These are phyloP conservation scores for Carlito syrichta DNA, from an alignment of 2,113 vertebrate species.

Conservation along the genomic window DNA sequence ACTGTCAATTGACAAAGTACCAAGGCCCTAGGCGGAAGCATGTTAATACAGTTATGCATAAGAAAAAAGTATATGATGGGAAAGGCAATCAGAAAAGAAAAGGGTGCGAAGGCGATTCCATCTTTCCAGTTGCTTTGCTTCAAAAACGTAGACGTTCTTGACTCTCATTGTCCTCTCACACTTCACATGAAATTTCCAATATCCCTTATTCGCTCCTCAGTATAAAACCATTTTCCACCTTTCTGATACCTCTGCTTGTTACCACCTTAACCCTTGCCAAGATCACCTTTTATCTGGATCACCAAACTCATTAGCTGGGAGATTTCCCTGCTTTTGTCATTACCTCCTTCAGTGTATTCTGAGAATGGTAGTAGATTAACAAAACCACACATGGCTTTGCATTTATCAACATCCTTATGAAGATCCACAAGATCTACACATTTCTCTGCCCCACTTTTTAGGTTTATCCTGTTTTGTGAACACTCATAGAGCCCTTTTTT, in stretches of 20 bases:
- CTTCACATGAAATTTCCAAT: fast-evolving
- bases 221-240: neutral
- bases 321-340: neutral
- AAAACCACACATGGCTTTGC: neutral
- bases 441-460: neutral
- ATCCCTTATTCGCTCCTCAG: neutral
- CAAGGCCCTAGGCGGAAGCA: neutral
- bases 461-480: no score
- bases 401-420: no score
- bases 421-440: fast-evolving
- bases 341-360: neutral
- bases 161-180: no score
- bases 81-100: fast-evolving
- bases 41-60: fast-evolving
- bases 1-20: no score
- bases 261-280: fast-evolving
- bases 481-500: fast-evolving
- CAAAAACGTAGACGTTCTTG: fast-evolving
- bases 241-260: no score
- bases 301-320: neutral
- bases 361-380: no score
- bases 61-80: fast-evolving
- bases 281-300: no score
- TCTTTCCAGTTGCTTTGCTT: neutral
- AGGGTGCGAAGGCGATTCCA: fast-evolving